phyloP scores from a whole-genome alignment of 2,888 invertebrate genomes.

The Megalurothrips usitatus region DNA sequence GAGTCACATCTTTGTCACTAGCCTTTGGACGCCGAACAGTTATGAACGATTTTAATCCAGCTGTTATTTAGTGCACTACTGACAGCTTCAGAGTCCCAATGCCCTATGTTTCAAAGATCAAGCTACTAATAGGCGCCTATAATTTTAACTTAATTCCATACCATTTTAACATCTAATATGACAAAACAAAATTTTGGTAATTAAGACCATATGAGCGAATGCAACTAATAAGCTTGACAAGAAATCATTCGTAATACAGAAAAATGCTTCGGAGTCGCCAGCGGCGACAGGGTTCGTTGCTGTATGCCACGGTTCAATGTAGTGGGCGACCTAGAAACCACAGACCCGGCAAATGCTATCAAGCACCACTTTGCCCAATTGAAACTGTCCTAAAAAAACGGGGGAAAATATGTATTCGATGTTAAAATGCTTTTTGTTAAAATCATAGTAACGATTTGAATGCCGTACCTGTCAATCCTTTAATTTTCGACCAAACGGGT shows the following conservation, averaged over 20 bases:
- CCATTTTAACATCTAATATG: too few relatives aligned
- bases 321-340: neutral
- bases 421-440: neutral
- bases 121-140: too few relatives aligned
- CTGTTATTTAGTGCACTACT: too few relatives aligned
- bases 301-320: neutral
- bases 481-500: too few relatives aligned
- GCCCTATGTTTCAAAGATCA: too few relatives aligned
- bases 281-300: neutral
- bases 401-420: neutral
- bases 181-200: neutral
- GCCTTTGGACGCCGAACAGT: too few relatives aligned
- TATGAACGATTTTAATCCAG: too few relatives aligned
- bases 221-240: too few relatives aligned
- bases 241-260: neutral
- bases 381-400: neutral
- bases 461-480: neutral
- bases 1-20: too few relatives aligned
- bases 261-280: neutral
- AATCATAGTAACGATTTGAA: neutral
- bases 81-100: too few relatives aligned
- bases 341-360: neutral
- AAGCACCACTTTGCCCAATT: neutral
- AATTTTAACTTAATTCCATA: too few relatives aligned
- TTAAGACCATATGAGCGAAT: too few relatives aligned